Percentiles rank a stretch among this genome's conserved stretches.
These are phyloP conservation scores for Telenomus remus DNA, from an alignment of 1,140 invertebrate species.

Conservation along the genomic window DNA sequence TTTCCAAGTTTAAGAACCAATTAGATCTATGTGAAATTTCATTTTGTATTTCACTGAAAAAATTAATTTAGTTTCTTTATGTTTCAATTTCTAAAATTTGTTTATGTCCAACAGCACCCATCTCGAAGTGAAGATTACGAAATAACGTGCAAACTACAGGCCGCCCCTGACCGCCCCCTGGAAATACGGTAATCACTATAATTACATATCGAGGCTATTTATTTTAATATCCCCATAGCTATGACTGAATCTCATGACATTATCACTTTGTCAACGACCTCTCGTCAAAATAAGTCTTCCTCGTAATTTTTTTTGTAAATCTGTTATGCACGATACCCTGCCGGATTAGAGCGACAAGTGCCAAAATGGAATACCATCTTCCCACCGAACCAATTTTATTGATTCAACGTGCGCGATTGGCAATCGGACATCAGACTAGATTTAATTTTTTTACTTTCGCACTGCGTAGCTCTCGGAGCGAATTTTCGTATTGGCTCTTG, in stretches of 20 bases:
- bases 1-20: no score
- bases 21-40: no score
- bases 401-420: slow-evolving; percentile 67
- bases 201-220: slow-evolving; percentile 74
- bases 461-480: slow-evolving; percentile 62
- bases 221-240: slow-evolving; percentile 75
- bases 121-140: slow-evolving; percentile 70
- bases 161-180: slow-evolving; percentile 74
- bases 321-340: neutral
- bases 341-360: neutral
- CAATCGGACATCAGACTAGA: slow-evolving; percentile 72
- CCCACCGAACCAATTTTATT: slow-evolving; percentile 43
- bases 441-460: slow-evolving; percentile 66
- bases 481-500: slow-evolving; percentile 66
- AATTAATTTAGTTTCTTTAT: neutral
- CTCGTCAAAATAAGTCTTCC: slow-evolving; percentile 39
- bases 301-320: neutral
- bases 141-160: slow-evolving; percentile 76
- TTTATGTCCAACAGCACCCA: slow-evolving; percentile 27
- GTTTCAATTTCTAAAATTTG: slow-evolving; percentile 9
- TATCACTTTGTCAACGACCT: slow-evolving; percentile 52
- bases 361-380: slow-evolving; percentile 31
- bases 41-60: no score
- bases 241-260: slow-evolving; percentile 63
- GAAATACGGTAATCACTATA: slow-evolving; percentile 76